phyloP scores from a whole-genome alignment of 2,113 vertebrate genomes.

The Atlantisia rogersi region DNA sequence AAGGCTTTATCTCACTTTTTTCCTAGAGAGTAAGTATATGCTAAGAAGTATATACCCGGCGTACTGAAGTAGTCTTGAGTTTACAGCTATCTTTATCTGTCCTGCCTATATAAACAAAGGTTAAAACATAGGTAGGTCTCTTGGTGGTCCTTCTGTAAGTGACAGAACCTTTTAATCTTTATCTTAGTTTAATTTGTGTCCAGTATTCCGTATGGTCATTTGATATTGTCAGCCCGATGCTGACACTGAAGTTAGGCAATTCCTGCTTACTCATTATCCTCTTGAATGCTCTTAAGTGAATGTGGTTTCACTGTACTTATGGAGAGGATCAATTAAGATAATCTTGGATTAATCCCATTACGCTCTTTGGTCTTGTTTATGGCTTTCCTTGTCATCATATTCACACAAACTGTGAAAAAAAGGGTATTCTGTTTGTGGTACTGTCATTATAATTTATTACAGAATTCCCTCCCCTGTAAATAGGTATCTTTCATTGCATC shows the following conservation, averaged over 20 bases:
- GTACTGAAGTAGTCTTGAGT: background rate
- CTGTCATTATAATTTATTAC: background rate
- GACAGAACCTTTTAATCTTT: constrained; percentile 21
- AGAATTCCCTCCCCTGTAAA: background rate
- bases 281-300: constrained; percentile 41
- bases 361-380: constrained; percentile 30
- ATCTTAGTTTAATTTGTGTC: background rate
- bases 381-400: background rate
- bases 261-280: constrained; percentile 49
- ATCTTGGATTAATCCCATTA: constrained; percentile 60
- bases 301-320: constrained; percentile 39
- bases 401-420: constrained; percentile 9
- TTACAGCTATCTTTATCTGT: constrained; percentile 8
- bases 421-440: background rate
- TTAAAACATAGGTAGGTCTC: background rate
- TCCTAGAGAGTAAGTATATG: background rate
- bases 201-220: background rate
- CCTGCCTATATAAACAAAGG: constrained; percentile 9
- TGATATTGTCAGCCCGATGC: background rate
- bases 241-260: background rate
- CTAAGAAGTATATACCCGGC: background rate
- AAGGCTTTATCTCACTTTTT: background rate
- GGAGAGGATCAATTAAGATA: constrained; percentile 55
- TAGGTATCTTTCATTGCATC: background rate
- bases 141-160: constrained; percentile 6